Conservation (phyloP, 1,140 invertebrate species). For the Pollicipes pollicipes region DNA sequence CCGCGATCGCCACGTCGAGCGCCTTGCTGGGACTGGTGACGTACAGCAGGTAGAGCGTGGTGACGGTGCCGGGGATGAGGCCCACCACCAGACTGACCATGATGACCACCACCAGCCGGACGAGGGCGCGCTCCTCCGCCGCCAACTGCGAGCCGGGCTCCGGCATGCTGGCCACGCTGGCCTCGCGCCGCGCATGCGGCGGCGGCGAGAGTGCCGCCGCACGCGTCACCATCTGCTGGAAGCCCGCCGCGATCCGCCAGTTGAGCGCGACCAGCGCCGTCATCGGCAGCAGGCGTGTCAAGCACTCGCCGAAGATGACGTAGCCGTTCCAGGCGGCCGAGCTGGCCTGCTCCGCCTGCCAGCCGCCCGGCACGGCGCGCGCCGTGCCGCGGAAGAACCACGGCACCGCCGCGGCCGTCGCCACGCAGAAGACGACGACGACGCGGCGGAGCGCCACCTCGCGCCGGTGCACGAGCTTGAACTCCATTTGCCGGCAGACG, state of each 20-base stretch:
- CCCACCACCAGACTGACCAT: background rate
- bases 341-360: background rate
- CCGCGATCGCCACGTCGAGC: background rate
- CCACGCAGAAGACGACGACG: background rate
- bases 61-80: background rate
- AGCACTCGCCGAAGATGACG: background rate
- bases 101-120: background rate
- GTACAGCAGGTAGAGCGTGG: background rate
- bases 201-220: too few species aligned
- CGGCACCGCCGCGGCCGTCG: background rate
- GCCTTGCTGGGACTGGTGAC: background rate
- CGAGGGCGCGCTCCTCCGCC: background rate
- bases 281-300: background rate
- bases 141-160: too few species aligned
- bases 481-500: background rate
- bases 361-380: background rate
- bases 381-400: background rate
- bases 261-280: background rate
- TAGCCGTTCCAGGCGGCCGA: background rate
- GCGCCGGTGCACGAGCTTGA: background rate
- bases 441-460: background rate
- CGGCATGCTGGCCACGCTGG: background rate
- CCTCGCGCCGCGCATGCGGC: too few species aligned
- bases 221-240: background rate
- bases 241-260: background rate